These are phyloP conservation scores for Drosophila sucinea DNA, from an alignment of 1,140 invertebrate genomes.

Conservation along the genomic window DNA sequence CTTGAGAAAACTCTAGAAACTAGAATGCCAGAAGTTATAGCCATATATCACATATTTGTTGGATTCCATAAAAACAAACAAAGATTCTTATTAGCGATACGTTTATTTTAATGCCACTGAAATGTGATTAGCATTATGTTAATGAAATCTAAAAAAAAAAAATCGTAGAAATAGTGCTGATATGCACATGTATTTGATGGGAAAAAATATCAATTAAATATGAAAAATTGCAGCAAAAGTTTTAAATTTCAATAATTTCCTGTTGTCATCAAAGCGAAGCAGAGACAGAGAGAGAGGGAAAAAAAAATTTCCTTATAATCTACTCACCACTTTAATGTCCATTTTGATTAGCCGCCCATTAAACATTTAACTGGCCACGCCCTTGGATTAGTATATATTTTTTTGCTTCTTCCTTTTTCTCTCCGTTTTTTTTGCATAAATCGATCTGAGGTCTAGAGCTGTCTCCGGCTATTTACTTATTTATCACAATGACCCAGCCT, in stretches of 20 bases:
- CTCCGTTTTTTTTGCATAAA: slow-evolving; percentile 61
- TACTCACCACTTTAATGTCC: slow-evolving; percentile 56
- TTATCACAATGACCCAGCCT: slow-evolving; percentile 76
- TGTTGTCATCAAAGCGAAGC: not conserved
- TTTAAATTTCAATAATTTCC: slow-evolving; percentile 9
- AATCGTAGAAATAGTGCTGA: no score
- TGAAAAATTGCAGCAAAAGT: no score
- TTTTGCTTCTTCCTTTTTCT: slow-evolving; percentile 6
- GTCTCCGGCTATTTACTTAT: slow-evolving; percentile 73
- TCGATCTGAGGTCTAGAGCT: slow-evolving; percentile 58
- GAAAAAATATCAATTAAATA: no score
- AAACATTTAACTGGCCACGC: slow-evolving; percentile 69
- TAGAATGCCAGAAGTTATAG: no score
- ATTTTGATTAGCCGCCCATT: slow-evolving; percentile 63
- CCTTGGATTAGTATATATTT: slow-evolving; percentile 66
- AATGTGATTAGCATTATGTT: no score
- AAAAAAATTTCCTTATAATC: slow-evolving; percentile 31
- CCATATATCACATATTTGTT: no score
- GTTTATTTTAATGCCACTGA: no score
- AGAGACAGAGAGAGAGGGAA: not conserved
- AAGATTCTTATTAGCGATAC: no score
- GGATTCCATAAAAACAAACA: no score
- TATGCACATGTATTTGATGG: no score
- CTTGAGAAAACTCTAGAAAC: no score
- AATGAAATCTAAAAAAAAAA: no score